Evolutionary conservation across 2,113 vertebrate species (phyloP), one percentile per base, ranked within the genome.

Genomic region (Elgaria multicarinata): DNA sequence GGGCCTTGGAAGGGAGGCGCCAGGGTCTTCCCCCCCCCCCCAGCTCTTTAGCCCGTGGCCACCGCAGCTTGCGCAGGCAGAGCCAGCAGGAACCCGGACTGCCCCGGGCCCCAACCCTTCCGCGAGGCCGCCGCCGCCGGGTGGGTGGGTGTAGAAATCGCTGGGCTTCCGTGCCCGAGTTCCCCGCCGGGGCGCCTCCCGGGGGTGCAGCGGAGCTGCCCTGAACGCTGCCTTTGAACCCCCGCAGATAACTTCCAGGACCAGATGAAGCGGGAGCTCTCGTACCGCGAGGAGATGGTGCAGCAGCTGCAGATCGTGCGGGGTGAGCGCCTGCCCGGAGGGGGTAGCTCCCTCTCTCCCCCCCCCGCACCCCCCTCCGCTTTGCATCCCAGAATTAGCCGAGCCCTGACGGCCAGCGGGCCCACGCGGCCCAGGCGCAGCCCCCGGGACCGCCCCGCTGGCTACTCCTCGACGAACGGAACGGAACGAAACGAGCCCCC

Each of bases 251-350:
- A 99, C 98, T 99, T 99, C 96, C 99, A 99, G 97, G 99, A 99
- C 96, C 99, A 99, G 97, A 99, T 99, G 99, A 99, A 99, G 96
- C 97, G 99, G 92, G 99, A 99, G 97, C 97, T 99, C 96, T 98
- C 99, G 91, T 99, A 99, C 95, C 97, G 99, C 94, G 99, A 99
- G 93, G 99, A 99, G 95, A 99, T 99, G 99, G 99, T 99, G 91
- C 99, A 99, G 96, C 99, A 99, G 97, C 98, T 99, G 94, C 99
- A 99, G 96, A 99, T 99, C 96, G 99, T 99, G 92, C 97, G 99
- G 98, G 99, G 99, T 99, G 95, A 98, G 97, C 92, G 78, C 44
- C 20, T 85, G 77, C 89, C 91, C 50, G 91, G 94, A 93, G 87
- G 94, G 92, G 50, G 46, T 92, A 88, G 87, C 72, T 87, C 0